These are phyloP conservation scores for Drosophila anceps DNA, from an alignment of 2,888 invertebrate species.

Conservation along the genomic window DNA sequence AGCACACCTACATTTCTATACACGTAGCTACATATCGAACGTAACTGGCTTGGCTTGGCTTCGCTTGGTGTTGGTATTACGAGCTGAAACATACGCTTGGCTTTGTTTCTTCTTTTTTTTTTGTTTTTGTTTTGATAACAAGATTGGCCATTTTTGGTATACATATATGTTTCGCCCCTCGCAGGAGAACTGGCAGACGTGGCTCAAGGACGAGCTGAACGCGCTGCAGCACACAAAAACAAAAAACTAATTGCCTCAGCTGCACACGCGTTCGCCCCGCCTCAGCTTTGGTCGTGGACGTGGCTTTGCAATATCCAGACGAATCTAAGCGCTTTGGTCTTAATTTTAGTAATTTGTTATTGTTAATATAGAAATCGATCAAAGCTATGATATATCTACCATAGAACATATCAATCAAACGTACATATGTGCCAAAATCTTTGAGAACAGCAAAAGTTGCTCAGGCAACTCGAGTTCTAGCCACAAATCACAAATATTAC, in stretches of 20 bases:
- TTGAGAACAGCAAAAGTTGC: conserved; percentile 34
- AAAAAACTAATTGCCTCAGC: conserved; percentile 76
- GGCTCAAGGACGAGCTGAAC: conserved; percentile 84
- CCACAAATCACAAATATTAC: conserved; percentile 37
- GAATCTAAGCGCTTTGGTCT: conserved; percentile 64
- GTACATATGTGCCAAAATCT: conserved; percentile 69
- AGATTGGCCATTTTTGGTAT: conserved; percentile 47
- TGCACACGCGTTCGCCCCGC: conserved; percentile 41
- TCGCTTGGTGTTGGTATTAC: conserved; percentile 70
- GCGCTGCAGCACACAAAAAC: conserved; percentile 77
- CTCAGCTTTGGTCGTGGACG: conserved; percentile 21
- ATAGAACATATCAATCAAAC: conserved; percentile 21
- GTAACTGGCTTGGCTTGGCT: conserved; percentile 33
- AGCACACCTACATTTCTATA: conserved; percentile 32
- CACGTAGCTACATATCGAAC: conserved; percentile 37
- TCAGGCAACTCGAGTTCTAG: conserved; percentile 21
- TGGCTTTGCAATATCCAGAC: conserved; percentile 53
- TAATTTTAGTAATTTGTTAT: conserved; percentile 77
- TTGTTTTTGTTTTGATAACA: conserved; percentile 32
- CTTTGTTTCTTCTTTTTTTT: conserved; percentile 13
- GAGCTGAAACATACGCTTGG: conserved; percentile 25
- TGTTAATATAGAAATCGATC: conserved; percentile 70
- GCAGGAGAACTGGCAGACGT: conserved; percentile 84
- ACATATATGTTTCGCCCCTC: conserved; percentile 60
- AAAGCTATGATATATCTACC: conserved; percentile 36